A percentile compares a stretch with the other conserved stretches of the same genome.
These are phyloP conservation scores for Mohoua ochrocephala DNA, from an alignment of 2,113 vertebrate species.

Conservation along the genomic window DNA sequence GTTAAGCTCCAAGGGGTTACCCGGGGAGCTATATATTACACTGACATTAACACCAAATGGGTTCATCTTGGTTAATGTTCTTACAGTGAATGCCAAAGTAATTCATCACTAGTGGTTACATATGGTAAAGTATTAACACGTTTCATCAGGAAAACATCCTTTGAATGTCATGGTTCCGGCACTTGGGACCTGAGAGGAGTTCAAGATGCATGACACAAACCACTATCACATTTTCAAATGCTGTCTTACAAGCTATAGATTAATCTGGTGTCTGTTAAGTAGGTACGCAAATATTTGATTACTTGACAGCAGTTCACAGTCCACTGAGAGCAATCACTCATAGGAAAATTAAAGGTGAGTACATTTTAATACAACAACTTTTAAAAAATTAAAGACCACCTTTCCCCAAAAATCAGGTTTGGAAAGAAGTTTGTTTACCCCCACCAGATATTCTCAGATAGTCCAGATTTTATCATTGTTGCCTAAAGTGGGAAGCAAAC, in stretches of 20 bases:
- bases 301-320: neutral
- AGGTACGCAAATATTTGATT: neutral
- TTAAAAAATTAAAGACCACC: neutral
- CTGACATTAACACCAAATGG: slow-evolving; percentile 63
- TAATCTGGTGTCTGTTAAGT: slow-evolving; percentile 1
- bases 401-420: neutral
- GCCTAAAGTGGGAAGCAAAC: neutral
- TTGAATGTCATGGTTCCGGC: slow-evolving; percentile 41
- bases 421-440: neutral
- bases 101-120: slow-evolving; percentile 45
- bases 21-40: slow-evolving; percentile 48
- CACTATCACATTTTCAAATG: slow-evolving; percentile 6
- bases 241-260: neutral
- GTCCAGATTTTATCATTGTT: neutral
- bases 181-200: neutral
- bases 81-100: slow-evolving; percentile 61
- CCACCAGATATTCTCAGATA: neutral
- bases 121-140: slow-evolving; percentile 49
- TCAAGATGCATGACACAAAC: neutral
- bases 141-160: slow-evolving; percentile 47
- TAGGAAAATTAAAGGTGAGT: neutral
- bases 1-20: slow-evolving; percentile 34
- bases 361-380: neutral
- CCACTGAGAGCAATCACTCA: neutral
- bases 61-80: slow-evolving; percentile 62